These are phyloP conservation scores for Mormyrus hasselquistii DNA, from an alignment of 2,797 vertebrate species.

Conservation along the genomic window DNA sequence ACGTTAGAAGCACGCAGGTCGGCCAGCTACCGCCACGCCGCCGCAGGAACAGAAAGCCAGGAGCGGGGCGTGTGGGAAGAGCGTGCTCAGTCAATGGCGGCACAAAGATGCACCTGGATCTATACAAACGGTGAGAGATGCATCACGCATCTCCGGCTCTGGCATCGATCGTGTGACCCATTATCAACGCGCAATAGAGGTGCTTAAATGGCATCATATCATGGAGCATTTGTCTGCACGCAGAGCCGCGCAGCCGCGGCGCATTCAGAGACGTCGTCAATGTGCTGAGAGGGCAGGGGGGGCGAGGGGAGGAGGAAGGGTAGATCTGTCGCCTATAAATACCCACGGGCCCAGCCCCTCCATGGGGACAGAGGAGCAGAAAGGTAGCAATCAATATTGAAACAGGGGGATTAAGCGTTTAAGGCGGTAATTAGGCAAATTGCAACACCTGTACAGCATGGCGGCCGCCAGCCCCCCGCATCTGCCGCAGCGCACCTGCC, in stretches of 20 bases:
- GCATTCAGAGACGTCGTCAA: constrained; percentile 18
- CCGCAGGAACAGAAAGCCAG: neutral
- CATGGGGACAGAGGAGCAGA: constrained; percentile 30
- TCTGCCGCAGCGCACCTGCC: constrained; percentile 97
- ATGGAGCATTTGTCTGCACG: constrained; percentile 20
- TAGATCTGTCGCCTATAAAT: constrained; percentile 19
- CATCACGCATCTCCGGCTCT: constrained; percentile 17
- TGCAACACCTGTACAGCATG: constrained; percentile 66
- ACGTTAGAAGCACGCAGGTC: neutral
- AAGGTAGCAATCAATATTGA: constrained; percentile 82
- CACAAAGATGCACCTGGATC: constrained; percentile 27
- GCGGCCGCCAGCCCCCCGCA: constrained; percentile 72
- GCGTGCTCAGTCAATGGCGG: constrained; percentile 11
- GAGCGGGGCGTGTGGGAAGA: neutral
- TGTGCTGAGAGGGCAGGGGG: constrained; percentile 10
- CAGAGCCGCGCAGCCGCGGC: neutral
- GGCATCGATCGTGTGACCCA: constrained; percentile 14
- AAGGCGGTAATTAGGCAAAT: constrained; percentile 68
- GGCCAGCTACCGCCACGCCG: neutral
- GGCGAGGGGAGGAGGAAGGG: neutral
- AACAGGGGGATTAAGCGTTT: constrained; percentile 78
- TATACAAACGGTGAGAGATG: constrained; percentile 20
- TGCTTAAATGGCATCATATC: constrained; percentile 13
- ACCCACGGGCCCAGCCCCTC: constrained; percentile 15
- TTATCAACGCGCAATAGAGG: constrained; percentile 23